Percentiles rank a stretch among this genome's conserved stretches.
Conservation (phyloP, 1,140 invertebrate species). For the Tyrophagus putrescentiae region DNA sequence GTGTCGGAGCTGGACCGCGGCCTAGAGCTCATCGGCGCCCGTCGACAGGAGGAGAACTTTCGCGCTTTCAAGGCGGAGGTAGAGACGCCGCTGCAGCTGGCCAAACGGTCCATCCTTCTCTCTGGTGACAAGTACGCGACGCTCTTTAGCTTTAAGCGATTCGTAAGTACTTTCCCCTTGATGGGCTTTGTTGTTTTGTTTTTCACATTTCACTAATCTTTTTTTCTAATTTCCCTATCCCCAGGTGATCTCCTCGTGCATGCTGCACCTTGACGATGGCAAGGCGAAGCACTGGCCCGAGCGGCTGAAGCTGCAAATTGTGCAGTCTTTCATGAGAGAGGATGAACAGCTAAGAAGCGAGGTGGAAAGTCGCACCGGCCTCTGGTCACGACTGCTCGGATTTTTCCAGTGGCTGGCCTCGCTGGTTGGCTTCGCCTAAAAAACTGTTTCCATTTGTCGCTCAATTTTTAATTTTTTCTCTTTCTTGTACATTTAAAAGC, state of each 20-base stretch:
- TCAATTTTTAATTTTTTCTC: too few relatives aligned
- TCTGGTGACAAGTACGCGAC: conserved; percentile 17
- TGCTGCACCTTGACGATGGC: conserved; percentile 19
- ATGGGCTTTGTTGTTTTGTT: not conserved
- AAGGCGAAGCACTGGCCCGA: conserved; percentile 14
- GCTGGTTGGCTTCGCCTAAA: too few relatives aligned
- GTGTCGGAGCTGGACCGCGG: too few relatives aligned
- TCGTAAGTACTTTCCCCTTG: conserved; percentile 1
- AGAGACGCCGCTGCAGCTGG: conserved; percentile 12
- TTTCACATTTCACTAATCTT: not conserved
- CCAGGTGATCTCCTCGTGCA: not conserved
- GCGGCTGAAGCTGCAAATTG: conserved; percentile 18
- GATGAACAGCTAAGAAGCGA: conserved; percentile 9
- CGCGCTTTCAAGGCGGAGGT: conserved; percentile 14
- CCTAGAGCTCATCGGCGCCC: too few relatives aligned
- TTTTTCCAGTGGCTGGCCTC: conserved; percentile 23
- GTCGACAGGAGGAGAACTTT: conserved; percentile 19
- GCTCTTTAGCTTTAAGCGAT: conserved; percentile 17
- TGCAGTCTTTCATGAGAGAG: conserved; percentile 21
- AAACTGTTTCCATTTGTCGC: too few relatives aligned
- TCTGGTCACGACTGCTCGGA: conserved; percentile 16
- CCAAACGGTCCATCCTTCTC: conserved; percentile 19
- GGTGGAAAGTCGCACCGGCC: conserved; percentile 10
- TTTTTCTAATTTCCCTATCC: not conserved
- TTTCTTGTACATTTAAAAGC: too few relatives aligned